Base-by-base conservation (phyloP, 2,797 vertebrate species). In the Rhinophrynus dorsalis region DNA sequence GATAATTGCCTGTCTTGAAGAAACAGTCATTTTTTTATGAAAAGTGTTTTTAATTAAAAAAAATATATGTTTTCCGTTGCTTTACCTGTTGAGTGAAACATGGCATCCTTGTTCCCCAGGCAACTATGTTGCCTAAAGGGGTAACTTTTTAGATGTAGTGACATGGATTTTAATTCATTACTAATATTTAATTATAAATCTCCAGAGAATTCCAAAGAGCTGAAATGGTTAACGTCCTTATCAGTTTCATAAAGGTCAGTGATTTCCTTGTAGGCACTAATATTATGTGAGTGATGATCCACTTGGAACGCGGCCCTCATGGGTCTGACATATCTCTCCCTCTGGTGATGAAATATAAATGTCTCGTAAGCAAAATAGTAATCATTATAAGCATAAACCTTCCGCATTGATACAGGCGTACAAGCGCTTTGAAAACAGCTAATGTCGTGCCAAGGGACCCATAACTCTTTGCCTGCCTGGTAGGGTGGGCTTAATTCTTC, bases 341-440 rank as follows among this genome's bases (percentile, higher is more conserved):
- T 29, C 23, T 29, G 37, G 51, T 50, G 68, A 47, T 71, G 60
- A 62, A 56, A 63, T 64, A 50, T 48, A 63, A 72, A 72, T 58
- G 68, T 64, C 60, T 72, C 64, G 68, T 64, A 64, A 63, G 68
- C 68, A 71, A 71, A 71, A 63, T 58, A 64, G 44, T 72, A 72
- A 72, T 72, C 44, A 64, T 64, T 72, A 72, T 35, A 35, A 64
- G 60, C 68, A 71, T 71, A 71, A 63, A 63, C 59, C 50, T 63
- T 72, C 29, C 42, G 64, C 57, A 33, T 64, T 63, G 59, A 57
- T 72, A 54, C 57, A 23, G 38, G 6, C 67, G 18, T 45, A 59
- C 57, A 62, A 70, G 20, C 21, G 58, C 51, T 63, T 70, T 48
- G n/a, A 51, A 63, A 63, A 71, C 13, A 55, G 59, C 59, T 71